A percentile compares a stretch with the other conserved stretches of the same genome.
phyloP scores from a whole-genome alignment of 2,113 vertebrate genomes.

The Oophaga pumilio region DNA sequence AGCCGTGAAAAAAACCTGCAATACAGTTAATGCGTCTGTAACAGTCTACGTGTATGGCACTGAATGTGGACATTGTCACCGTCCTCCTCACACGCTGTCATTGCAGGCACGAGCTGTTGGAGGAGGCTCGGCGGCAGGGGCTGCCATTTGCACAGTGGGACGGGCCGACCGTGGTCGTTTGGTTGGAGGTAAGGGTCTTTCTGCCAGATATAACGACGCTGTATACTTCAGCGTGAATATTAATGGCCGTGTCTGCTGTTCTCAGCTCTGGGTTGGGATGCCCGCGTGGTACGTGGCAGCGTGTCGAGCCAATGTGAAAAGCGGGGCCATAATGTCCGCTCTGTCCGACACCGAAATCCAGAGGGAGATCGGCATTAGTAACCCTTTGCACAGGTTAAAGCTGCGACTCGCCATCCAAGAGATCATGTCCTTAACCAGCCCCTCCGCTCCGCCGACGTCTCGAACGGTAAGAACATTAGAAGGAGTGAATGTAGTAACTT shows the following conservation, averaged over 20 bases:
- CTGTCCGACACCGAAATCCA: conserved; percentile 97
- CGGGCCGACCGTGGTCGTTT: conserved; percentile 93
- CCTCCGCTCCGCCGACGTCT: conserved; percentile 92
- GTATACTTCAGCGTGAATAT: too few species aligned
- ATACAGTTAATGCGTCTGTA: too few species aligned
- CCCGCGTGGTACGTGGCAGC: conserved; percentile 98
- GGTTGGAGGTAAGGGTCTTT: conserved; percentile 86
- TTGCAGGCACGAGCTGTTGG: conserved; percentile 88
- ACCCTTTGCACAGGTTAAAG: conserved; percentile 93
- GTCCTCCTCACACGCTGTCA: neutral
- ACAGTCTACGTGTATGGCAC: too few species aligned
- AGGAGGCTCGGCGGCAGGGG: conserved; percentile 91
- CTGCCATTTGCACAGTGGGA: conserved; percentile 98
- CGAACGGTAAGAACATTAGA: conserved; percentile 82
- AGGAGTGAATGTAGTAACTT: neutral
- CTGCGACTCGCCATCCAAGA: conserved; percentile 95
- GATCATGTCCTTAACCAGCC: conserved; percentile 97
- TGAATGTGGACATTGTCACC: neutral
- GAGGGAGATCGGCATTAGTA: conserved; percentile 96
- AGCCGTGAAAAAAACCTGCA: too few species aligned
- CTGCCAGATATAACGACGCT: neutral
- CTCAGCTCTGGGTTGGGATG: conserved; percentile 98
- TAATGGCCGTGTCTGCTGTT: neutral
- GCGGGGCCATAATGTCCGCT: conserved; percentile 96
- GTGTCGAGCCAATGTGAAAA: conserved; percentile 96